Evolutionary conservation across 2,797 vertebrate species (phyloP).

Genomic region (Poecile montanus): DNA sequence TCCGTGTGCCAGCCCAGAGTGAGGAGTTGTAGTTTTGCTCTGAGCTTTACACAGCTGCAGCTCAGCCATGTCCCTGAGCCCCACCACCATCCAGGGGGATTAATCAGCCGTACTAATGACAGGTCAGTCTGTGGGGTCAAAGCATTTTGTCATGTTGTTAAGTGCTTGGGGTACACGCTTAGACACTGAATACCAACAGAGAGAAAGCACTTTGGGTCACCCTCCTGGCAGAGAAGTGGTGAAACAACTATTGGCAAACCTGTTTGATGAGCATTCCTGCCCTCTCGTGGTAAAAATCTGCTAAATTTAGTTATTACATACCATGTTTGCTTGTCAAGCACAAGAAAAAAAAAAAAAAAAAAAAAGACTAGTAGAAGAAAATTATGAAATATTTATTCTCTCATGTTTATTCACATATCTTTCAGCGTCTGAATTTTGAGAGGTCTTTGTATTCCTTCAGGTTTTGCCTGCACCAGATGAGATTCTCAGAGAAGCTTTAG

Average conservation of each 20-base stretch:
- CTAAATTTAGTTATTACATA: neutral
- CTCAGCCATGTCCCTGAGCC: neutral
- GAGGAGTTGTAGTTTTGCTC: neutral
- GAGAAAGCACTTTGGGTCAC: neutral
- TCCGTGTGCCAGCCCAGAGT: neutral
- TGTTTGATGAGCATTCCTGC: slow-evolving; percentile 53
- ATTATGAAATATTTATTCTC: neutral
- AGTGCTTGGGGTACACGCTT: neutral
- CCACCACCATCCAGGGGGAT: neutral
- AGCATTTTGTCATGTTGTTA: slow-evolving; percentile 18
- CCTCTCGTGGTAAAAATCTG: slow-evolving; percentile 61
- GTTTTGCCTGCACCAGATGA: neutral
- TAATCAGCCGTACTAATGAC: neutral
- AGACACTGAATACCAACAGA: neutral
- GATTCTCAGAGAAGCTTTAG: neutral
- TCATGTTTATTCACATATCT: neutral
- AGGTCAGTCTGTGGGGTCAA: slow-evolving; percentile 12
- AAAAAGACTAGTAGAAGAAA: neutral
- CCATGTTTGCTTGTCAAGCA: neutral
- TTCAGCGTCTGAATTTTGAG: neutral
- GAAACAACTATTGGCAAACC: neutral
- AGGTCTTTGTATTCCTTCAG: neutral
- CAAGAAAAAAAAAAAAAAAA: neutral
- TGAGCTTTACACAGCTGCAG: neutral
- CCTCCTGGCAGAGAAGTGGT: neutral